Conservation (phyloP, 2,113 vertebrate species). For the Natator depressus region DNA sequence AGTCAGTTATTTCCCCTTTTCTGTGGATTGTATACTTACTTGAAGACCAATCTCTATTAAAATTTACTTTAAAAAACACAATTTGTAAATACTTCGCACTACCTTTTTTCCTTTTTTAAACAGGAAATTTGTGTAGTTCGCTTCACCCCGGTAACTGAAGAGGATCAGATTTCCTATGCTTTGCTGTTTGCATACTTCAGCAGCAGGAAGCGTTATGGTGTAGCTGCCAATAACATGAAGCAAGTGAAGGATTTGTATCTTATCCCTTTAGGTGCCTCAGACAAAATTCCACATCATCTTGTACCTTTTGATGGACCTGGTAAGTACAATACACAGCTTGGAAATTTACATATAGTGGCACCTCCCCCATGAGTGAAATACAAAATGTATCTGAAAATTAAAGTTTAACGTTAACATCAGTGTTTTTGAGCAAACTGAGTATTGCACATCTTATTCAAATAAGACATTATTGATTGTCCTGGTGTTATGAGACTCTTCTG, state of each 20-base stretch:
- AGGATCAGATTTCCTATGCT: conserved; percentile 97
- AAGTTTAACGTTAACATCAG: neutral
- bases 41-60: neutral
- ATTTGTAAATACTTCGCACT: neutral
- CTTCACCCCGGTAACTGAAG: conserved; percentile 95
- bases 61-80: neutral
- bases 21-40: neutral
- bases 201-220: conserved; percentile 95
- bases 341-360: accelerated
- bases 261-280: conserved; percentile 91
- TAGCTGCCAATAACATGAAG: conserved; percentile 96
- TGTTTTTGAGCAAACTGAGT: neutral
- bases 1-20: neutral
- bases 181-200: conserved; percentile 97
- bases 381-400: neutral
- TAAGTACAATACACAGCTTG: conserved; percentile 75
- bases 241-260: conserved; percentile 99
- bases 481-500: neutral
- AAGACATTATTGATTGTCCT: neutral
- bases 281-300: conserved; percentile 98
- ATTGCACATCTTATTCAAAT: neutral
- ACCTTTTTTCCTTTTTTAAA: conserved; percentile 37
- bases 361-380: neutral
- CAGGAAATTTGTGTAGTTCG: conserved; percentile 98
- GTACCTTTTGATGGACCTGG: conserved; percentile 99